Evolutionary conservation across 2,113 vertebrate genomes (phyloP), one percentile per base, ranked within the genome.

Genomic region (Gymnogyps californianus): DNA sequence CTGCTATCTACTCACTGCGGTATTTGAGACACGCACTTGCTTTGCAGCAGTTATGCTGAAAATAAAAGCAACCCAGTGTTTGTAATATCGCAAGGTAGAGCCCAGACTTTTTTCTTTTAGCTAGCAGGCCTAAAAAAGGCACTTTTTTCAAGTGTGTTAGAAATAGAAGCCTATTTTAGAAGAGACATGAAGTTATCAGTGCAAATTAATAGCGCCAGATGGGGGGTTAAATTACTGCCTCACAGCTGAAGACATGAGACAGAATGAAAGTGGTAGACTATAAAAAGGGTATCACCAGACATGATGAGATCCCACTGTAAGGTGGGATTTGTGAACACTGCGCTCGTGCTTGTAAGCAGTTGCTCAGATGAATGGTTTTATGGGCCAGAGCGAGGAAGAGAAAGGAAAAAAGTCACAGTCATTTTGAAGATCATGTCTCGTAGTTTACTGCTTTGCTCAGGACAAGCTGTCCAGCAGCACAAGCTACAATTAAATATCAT

Each of bases 171-270:
- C 46, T 77, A 42, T 77, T 96, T 91, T 83, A 90, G 88, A 89
- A 72, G 47, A 88, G 80, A 71, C 40, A 31, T 78, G 80, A 82
- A 93, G 91, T 86, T 95, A 96, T 83, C 89, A 34, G 91, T 40
- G 42, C 84, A 93, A 96, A 96, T 95, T 97, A 94, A 93, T 90
- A 77, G 84, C 0, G 1, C 72, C 79, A 85, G 89, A 85, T 94
- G 70, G 81, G 94, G 94, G 78, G 75, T 95, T 93, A 96, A 95
- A 88, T 95, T 94, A 42, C 87, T 94, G 95, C 94, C 90, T 96
- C 84, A 49, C 90, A 94, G 93, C 67, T 93, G 87, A 91, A 95
- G 46, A 76, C 87, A 74, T 38, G 84, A 6, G 21, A 93, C 54
- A 83, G 71, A 93, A 88, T 58, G 54, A 52, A 95, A 90, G 90